Evolutionary conservation across 2,888 invertebrate species (phyloP).

Genomic region (Luperina nickerlii): DNA sequence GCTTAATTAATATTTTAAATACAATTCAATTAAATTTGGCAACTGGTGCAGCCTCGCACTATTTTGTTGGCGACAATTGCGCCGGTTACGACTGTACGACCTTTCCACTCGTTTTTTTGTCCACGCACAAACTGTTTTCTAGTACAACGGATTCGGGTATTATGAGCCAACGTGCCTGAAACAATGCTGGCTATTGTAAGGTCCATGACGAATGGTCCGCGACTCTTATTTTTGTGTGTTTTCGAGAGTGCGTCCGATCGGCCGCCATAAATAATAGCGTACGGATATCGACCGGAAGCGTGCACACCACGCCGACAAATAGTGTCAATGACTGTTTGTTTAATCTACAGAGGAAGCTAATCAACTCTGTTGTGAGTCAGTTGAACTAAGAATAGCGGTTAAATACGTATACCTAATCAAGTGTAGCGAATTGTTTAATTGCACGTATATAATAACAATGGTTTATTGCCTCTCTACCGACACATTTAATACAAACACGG

Average conservation of each 20-base stretch:
- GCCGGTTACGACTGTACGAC: conserved; percentile 66
- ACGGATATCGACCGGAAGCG: conserved; percentile 86
- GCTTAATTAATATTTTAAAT: conserved; percentile 87
- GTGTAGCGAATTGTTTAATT: conserved; percentile 71
- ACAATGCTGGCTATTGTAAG: conserved; percentile 85
- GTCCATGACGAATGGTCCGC: conserved; percentile 84
- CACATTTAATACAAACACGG: conserved; percentile 58
- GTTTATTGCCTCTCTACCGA: conserved; percentile 61
- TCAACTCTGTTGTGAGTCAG: conserved; percentile 70
- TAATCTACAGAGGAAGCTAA: conserved; percentile 78
- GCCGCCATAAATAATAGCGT: conserved; percentile 84
- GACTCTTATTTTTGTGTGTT: conserved; percentile 87
- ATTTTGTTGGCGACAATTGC: conserved; percentile 68
- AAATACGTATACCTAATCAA: conserved; percentile 63
- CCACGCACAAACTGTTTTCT: conserved; percentile 78
- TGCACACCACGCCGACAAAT: conserved; percentile 80
- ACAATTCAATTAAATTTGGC: conserved; percentile 85
- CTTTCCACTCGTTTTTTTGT: conserved; percentile 73
- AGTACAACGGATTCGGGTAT: conserved; percentile 79
- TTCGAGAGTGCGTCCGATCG: conserved; percentile 85
- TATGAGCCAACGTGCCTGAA: conserved; percentile 81
- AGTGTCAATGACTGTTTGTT: conserved; percentile 84
- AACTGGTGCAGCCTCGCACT: conserved; percentile 73
- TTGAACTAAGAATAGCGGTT: conserved; percentile 60
- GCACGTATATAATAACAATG: conserved; percentile 69